phyloP scores from a whole-genome alignment of 2,797 vertebrate genomes.

The Pogoniulus pusillus region DNA sequence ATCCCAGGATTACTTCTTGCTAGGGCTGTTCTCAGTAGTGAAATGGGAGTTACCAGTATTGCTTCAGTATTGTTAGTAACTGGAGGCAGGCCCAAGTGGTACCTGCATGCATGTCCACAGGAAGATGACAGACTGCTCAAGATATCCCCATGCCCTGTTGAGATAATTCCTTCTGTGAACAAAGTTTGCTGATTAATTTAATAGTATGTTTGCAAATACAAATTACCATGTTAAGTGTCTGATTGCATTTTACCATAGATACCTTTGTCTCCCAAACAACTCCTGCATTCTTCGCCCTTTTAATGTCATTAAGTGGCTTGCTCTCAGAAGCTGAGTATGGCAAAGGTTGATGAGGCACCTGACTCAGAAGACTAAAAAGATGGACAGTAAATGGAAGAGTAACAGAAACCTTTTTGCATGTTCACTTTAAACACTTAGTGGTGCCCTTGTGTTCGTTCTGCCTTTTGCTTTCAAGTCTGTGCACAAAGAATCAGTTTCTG shows the following conservation, averaged over 20 bases:
- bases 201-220: accelerated
- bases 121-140: neutral
- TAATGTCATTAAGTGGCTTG: neutral
- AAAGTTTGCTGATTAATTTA: neutral
- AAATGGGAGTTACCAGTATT: neutral
- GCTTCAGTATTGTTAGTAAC: neutral
- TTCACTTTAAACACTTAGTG: neutral
- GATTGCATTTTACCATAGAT: neutral
- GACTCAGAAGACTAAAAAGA: neutral
- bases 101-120: neutral
- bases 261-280: neutral
- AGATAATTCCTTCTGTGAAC: neutral
- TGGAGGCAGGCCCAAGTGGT: neutral
- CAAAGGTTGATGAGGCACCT: neutral
- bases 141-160: neutral
- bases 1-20: neutral
- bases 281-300: neutral
- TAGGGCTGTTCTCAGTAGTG: neutral
- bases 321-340: neutral
- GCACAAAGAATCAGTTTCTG: neutral
- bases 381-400: neutral
- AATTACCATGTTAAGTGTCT: neutral
- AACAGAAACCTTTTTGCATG: neutral
- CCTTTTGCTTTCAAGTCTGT: neutral
- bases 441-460: neutral